A percentile compares a stretch with the other conserved stretches of the same genome.
Evolutionary conservation across 2,113 vertebrate genomes (phyloP).

Genomic region (Circaetus cinerascens): DNA sequence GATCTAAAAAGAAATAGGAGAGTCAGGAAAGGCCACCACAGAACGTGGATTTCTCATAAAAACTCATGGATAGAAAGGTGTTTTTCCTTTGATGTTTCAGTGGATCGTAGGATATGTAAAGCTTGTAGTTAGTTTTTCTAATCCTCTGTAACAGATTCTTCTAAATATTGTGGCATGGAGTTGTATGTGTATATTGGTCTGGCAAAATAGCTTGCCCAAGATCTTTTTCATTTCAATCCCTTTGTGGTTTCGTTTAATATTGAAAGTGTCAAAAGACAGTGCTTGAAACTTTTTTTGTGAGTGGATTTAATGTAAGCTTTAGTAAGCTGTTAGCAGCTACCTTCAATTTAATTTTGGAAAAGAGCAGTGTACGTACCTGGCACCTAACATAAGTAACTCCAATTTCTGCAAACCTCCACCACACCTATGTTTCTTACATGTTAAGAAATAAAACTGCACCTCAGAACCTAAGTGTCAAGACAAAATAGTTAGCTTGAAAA

Average conservation of each 20-base stretch:
- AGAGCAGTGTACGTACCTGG: accelerated
- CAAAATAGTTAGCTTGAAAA: not conserved
- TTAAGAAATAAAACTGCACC: not conserved
- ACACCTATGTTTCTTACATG: not conserved
- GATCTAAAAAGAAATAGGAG: not conserved
- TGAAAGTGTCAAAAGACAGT: not conserved
- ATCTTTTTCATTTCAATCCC: not conserved
- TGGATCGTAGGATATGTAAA: not conserved
- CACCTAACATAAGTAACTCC: not conserved
- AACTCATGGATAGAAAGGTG: not conserved
- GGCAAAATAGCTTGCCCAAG: not conserved
- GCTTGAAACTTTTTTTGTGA: not conserved
- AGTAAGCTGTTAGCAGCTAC: not conserved
- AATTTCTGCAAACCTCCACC: not conserved
- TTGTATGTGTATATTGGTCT: not conserved
- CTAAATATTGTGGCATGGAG: not conserved
- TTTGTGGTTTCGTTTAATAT: not conserved
- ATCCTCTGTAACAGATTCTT: not conserved
- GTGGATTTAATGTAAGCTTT: not conserved
- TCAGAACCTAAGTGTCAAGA: not conserved
- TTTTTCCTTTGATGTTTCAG: not conserved
- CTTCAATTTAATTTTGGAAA: not conserved
- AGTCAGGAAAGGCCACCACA: not conserved
- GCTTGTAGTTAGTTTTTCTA: not conserved
- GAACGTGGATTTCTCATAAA: not conserved